phyloP scores from a whole-genome alignment of 2,888 invertebrate genomes.

The Tenodera sinensis region DNA sequence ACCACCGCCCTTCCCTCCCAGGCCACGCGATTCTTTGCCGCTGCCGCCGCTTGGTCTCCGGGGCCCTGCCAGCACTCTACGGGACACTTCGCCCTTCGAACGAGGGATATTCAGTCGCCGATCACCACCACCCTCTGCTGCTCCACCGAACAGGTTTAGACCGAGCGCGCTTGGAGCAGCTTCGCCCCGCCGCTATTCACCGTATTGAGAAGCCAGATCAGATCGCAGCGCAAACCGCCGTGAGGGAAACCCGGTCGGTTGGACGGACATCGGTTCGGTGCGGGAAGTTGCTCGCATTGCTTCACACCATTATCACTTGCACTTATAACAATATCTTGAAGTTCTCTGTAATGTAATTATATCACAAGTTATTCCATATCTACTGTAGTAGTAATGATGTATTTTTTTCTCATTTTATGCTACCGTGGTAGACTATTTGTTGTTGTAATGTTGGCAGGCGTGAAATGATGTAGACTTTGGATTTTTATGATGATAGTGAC shows the following conservation, averaged over 20 bases:
- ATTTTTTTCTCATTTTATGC: not conserved
- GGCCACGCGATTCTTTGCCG: slow-evolving; percentile 70
- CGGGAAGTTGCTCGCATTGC: not conserved
- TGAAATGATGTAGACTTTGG: not conserved
- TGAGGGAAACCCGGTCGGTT: not conserved
- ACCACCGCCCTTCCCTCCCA: slow-evolving; percentile 63
- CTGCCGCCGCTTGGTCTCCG: slow-evolving; percentile 63
- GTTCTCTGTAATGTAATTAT: not conserved
- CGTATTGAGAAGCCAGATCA: slow-evolving; percentile 56
- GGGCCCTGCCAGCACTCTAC: slow-evolving; percentile 62
- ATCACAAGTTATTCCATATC: not conserved
- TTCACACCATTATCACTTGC: not conserved
- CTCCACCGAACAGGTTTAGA: slow-evolving; percentile 44
- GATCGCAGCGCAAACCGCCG: not conserved
- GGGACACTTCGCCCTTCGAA: slow-evolving; percentile 56
- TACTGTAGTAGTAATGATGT: not conserved
- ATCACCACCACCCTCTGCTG: slow-evolving; percentile 57
- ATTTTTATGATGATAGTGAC: not conserved
- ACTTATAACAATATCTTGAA: not conserved
- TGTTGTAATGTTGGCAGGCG: not conserved
- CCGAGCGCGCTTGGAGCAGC: slow-evolving; percentile 77
- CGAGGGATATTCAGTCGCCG: slow-evolving; percentile 77
- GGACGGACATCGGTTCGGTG: not conserved
- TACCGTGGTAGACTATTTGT: not conserved
- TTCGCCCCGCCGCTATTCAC: slow-evolving; percentile 81